Evolutionary conservation across 2,113 vertebrate species (phyloP).

Genomic region (Parotia lawesii): DNA sequence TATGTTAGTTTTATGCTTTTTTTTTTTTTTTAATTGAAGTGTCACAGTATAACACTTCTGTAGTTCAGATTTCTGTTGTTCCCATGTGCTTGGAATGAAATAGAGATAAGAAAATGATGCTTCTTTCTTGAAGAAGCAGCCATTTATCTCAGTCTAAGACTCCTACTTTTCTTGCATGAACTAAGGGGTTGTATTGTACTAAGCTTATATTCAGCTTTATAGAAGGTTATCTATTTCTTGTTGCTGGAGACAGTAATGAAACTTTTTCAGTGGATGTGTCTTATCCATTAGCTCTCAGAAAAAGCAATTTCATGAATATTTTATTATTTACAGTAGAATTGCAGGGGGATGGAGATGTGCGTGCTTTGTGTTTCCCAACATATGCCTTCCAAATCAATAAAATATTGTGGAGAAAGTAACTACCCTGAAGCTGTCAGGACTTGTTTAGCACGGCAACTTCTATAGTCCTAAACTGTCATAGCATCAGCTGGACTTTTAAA

Average conservation of each 20-base stretch:
- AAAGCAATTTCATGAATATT: slow-evolving; percentile 13
- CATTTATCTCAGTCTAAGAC: not conserved
- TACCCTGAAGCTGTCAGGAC: not conserved
- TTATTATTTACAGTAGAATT: not conserved
- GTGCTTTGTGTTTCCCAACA: not conserved
- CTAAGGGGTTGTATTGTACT: not conserved
- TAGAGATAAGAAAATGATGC: not conserved
- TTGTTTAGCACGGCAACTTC: not conserved
- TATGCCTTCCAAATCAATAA: slow-evolving; percentile 30
- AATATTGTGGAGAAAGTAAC: not conserved
- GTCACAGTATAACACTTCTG: not conserved
- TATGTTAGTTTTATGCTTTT: not conserved
- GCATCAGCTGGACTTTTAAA: not conserved
- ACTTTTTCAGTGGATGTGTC: not conserved
- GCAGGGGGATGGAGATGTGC: not conserved
- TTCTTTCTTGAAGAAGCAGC: not conserved
- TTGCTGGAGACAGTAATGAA: not conserved
- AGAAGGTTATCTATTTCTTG: not conserved
- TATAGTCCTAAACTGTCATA: not conserved
- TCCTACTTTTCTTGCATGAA: not conserved
- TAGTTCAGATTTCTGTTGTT: not conserved
- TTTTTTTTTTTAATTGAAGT: not conserved
- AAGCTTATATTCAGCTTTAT: not conserved
- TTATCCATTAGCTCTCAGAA: not conserved
- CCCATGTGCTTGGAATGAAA: not conserved